phyloP scores from a whole-genome alignment of 2,113 vertebrate genomes.

The Hemibagrus wyckioides region DNA sequence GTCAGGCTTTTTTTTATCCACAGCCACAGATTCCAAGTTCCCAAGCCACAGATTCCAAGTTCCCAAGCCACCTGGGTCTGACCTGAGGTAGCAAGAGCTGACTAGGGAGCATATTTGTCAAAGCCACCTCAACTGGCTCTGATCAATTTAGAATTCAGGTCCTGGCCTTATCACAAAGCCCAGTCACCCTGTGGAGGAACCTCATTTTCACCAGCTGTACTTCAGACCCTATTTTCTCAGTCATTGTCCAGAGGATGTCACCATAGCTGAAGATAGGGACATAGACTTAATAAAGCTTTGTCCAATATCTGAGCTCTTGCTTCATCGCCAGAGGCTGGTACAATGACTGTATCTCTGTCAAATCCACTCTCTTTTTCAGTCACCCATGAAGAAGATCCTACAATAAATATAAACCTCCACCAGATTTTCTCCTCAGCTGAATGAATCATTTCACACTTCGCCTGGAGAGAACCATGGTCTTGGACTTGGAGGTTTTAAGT shows the following conservation, averaged over 20 bases:
- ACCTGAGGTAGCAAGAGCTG: no score
- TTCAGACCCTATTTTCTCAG: background rate
- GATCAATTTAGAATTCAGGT: background rate
- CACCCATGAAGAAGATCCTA: background rate
- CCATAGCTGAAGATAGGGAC: background rate
- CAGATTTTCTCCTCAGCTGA: background rate
- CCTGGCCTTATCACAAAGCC: background rate
- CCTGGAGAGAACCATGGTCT: background rate
- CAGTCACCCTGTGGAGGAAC: background rate
- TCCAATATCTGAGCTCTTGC: no score
- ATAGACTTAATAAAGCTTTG: background rate
- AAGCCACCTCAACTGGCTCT: background rate
- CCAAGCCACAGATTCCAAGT: no score
- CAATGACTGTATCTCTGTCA: no score
- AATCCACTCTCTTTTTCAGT: no score
- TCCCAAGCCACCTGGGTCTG: no score
- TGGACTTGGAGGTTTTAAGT: background rate
- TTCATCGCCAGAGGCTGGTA: no score
- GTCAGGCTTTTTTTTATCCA: background rate
- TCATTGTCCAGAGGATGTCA: background rate
- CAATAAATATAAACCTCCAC: background rate
- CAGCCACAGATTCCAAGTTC: no score
- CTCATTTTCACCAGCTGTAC: background rate
- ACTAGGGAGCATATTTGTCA: no score
- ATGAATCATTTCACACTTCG: background rate